Evolutionary conservation across 2,797 vertebrate genomes (phyloP).

Genomic region (Mycteria americana): DNA sequence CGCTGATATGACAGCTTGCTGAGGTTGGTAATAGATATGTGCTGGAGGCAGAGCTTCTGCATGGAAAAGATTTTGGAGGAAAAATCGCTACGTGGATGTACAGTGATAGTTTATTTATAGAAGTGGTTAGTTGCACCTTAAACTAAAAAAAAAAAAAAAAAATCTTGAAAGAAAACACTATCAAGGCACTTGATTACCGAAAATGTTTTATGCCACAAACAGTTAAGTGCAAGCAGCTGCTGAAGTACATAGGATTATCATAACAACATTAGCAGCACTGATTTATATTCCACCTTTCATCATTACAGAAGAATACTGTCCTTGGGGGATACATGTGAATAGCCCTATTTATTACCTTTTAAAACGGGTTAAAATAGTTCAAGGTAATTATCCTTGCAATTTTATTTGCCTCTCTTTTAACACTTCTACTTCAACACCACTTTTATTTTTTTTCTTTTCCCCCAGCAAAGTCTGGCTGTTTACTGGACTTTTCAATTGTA

Average conservation of each 20-base stretch:
- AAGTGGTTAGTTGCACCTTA: neutral
- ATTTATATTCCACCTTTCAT: neutral
- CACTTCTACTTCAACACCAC: neutral
- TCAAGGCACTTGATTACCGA: neutral
- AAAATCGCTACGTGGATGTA: neutral
- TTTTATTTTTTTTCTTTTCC: neutral
- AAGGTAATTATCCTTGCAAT: neutral
- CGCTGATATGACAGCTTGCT: neutral
- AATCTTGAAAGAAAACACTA: neutral
- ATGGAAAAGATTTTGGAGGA: neutral
- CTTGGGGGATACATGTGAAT: neutral
- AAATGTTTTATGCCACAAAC: neutral
- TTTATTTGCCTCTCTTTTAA: conserved; percentile 1
- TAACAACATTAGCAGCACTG: neutral
- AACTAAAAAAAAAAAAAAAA: neutral
- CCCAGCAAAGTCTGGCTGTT: neutral
- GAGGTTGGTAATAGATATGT: neutral
- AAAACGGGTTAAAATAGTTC: conserved; percentile 13
- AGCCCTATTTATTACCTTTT: conserved; percentile 26
- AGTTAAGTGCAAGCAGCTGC: neutral
- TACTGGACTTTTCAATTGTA: neutral
- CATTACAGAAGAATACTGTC: neutral
- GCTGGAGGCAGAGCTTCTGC: neutral
- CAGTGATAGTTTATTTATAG: neutral
- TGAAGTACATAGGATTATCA: neutral